phyloP scores from a whole-genome alignment of 2,797 vertebrate genomes.

The Gallinago nigripennis region DNA sequence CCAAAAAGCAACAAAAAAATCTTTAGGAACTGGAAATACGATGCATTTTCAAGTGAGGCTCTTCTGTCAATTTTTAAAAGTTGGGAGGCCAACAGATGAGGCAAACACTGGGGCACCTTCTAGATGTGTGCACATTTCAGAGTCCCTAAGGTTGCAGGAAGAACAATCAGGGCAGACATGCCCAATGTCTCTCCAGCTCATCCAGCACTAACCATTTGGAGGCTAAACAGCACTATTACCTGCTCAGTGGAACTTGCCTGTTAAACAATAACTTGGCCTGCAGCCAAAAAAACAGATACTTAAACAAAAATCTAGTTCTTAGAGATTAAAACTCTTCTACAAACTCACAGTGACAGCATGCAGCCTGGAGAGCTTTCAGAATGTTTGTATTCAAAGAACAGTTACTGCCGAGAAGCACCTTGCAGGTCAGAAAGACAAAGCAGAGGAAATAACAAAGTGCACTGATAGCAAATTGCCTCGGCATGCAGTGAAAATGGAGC shows the following conservation, averaged over 20 bases:
- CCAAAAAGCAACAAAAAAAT: neutral
- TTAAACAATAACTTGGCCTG: neutral
- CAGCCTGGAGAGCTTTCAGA: conserved; percentile 15
- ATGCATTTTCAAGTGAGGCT: neutral
- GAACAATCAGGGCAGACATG: rapidly evolving
- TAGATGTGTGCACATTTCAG: too few species aligned
- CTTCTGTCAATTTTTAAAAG: neutral
- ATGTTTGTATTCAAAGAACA: conserved; percentile 34
- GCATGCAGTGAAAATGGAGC: conserved; percentile 37
- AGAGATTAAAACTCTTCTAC: neutral
- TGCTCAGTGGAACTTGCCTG: neutral
- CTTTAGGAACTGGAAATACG: neutral
- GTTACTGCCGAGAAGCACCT: conserved; percentile 32
- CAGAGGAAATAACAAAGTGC: conserved; percentile 34
- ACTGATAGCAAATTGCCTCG: conserved; percentile 32
- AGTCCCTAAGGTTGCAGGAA: neutral
- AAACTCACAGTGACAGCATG: neutral
- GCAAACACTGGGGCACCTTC: neutral
- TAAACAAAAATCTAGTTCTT: neutral
- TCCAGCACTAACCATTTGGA: neutral
- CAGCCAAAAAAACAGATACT: neutral
- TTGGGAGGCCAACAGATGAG: neutral
- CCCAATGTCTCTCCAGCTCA: neutral
- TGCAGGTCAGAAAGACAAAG: conserved; percentile 38
- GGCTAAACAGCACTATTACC: neutral